Evolutionary conservation across 2,797 vertebrate species (phyloP).

Genomic region (Lagorchestes hirsutus): DNA sequence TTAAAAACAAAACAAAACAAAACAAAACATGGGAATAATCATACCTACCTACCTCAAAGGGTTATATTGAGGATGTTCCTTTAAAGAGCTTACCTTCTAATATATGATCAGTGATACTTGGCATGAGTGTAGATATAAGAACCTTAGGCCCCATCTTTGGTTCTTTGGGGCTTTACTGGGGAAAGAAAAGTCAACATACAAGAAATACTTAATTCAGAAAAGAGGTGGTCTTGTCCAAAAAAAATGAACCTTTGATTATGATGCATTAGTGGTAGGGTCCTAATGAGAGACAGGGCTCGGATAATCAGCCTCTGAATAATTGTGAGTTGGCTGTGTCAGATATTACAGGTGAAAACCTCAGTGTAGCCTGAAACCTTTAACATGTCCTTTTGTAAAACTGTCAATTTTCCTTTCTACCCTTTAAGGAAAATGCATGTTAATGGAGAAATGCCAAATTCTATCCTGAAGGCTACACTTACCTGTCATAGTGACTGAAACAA

Average conservation of each 20-base stretch:
- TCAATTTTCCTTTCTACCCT: slow-evolving; percentile 79
- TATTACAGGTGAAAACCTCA: not conserved
- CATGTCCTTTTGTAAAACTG: slow-evolving; percentile 71
- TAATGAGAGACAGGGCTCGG: not conserved
- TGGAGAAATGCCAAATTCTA: slow-evolving; percentile 80
- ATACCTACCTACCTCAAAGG: not conserved
- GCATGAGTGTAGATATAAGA: not conserved
- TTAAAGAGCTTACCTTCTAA: not conserved
- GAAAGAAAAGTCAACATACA: not conserved
- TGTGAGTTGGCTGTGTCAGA: not conserved
- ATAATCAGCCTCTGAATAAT: not conserved
- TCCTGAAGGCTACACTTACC: slow-evolving; percentile 72
- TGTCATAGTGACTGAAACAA: slow-evolving; percentile 48
- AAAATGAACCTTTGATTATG: not conserved
- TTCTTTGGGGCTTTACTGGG: not conserved
- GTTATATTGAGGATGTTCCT: not conserved
- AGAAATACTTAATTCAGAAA: not conserved
- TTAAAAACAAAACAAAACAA: not conserved
- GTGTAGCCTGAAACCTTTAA: not conserved
- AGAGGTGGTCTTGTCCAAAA: not conserved
- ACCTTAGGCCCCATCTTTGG: not conserved
- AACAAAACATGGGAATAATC: not conserved
- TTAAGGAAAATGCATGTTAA: slow-evolving; percentile 75
- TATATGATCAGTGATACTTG: not conserved
- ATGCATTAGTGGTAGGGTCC: not conserved